Percentiles rank a stretch among this genome's conserved stretches.
phyloP scores from a whole-genome alignment of 1,140 invertebrate species.

The Magallana gigas region DNA sequence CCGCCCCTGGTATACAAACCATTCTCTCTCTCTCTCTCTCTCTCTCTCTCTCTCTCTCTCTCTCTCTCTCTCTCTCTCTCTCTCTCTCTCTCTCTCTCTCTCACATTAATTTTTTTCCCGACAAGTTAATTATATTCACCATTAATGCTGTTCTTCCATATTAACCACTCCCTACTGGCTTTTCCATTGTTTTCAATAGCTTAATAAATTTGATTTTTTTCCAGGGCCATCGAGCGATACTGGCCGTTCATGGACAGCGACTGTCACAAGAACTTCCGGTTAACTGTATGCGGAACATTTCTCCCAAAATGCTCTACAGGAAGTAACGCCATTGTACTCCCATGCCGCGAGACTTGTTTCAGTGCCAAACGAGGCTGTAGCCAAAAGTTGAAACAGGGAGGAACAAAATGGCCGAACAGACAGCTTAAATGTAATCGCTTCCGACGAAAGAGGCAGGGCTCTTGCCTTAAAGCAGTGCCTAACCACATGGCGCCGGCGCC shows the following conservation, averaged over 20 bases:
- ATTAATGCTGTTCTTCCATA: too few species aligned
- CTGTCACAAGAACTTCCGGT: conserved; percentile 65
- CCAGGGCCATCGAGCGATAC: conserved; percentile 58
- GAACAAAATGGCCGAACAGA: conserved; percentile 54
- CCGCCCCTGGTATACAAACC: too few species aligned
- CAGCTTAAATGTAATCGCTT: conserved; percentile 59
- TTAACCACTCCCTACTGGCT: too few species aligned
- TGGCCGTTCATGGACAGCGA: conserved; percentile 68
- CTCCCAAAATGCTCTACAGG: conserved; percentile 63
- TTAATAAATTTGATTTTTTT: background rate
- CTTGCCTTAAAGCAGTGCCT: conserved; percentile 48
- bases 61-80: too few species aligned
- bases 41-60: too few species aligned
- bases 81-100: too few species aligned
- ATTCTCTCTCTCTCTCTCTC: too few species aligned
- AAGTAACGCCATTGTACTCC: conserved; percentile 31
- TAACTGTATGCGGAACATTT: conserved; percentile 62
- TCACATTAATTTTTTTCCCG: too few species aligned
- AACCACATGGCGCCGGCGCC: background rate
- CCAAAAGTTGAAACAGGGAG: conserved; percentile 36
- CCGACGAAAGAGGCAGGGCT: conserved; percentile 35
- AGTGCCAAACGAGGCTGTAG: conserved; percentile 58
- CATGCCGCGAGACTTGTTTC: conserved; percentile 65
- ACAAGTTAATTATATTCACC: too few species aligned
- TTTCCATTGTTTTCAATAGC: too few species aligned